phyloP scores from a whole-genome alignment of 2,888 invertebrate species.

The Seira ritae region DNA sequence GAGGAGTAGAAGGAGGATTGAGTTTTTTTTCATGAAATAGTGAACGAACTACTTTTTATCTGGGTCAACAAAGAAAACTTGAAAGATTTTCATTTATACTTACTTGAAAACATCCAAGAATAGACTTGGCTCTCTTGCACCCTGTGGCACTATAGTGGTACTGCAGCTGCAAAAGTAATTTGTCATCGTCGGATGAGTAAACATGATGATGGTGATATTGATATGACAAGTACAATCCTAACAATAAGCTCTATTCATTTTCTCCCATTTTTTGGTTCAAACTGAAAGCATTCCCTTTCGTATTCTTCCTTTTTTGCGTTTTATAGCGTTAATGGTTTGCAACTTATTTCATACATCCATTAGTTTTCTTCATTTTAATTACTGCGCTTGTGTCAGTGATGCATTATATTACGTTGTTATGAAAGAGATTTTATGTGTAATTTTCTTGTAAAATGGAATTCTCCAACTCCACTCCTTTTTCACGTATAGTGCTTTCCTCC shows the following conservation, averaged over 20 bases:
- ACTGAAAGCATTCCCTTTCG: background rate
- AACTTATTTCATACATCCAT: background rate
- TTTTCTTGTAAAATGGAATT: too few relatives aligned
- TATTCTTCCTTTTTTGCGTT: background rate
- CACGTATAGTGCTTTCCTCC: too few relatives aligned
- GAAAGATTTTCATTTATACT: too few relatives aligned
- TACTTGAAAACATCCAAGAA: too few relatives aligned
- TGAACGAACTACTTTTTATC: too few relatives aligned
- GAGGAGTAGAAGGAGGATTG: too few relatives aligned
- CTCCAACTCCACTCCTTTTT: too few relatives aligned
- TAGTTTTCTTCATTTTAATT: slow-evolving; percentile 24
- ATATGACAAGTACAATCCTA: slow-evolving; percentile 34
- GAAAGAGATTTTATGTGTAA: too few relatives aligned
- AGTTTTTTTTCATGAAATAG: too few relatives aligned
- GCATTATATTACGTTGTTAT: background rate
- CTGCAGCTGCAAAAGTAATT: slow-evolving; percentile 27
- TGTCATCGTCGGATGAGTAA: slow-evolving; percentile 36
- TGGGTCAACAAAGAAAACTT: too few relatives aligned
- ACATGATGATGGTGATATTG: slow-evolving; percentile 5
- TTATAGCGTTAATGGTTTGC: background rate
- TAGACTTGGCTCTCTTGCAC: too few relatives aligned
- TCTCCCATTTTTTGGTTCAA: background rate
- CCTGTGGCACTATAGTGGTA: too few relatives aligned
- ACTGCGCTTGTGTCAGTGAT: slow-evolving; percentile 12
- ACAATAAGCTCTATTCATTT: background rate